Evolutionary conservation across 2,888 invertebrate genomes (phyloP).

Genomic region (Drepana falcataria): DNA sequence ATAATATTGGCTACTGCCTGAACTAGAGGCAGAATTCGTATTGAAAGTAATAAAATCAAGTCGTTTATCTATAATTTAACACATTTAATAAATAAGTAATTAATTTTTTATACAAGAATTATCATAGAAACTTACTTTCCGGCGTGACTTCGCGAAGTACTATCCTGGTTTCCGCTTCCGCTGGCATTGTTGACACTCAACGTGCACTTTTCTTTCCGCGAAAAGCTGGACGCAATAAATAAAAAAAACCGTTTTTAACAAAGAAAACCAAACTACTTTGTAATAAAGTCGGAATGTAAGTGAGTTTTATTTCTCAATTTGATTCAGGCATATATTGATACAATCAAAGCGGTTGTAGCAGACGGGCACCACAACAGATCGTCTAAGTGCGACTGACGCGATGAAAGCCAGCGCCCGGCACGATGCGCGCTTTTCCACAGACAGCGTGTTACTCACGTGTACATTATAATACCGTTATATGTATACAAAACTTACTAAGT

Average conservation of each 20-base stretch:
- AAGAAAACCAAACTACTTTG: background rate
- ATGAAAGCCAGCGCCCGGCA: background rate
- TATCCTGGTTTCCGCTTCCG: slow-evolving; percentile 52
- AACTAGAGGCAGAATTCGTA: no score
- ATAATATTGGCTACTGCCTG: no score
- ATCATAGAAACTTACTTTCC: slow-evolving; percentile 51
- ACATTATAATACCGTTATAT: slow-evolving; percentile 5
- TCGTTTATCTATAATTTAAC: no score
- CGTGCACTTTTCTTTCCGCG: slow-evolving; percentile 9
- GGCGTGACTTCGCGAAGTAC: slow-evolving; percentile 63
- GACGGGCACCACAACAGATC: slow-evolving; percentile 22
- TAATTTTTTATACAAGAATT: slow-evolving; percentile 5
- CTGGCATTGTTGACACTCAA: slow-evolving; percentile 51
- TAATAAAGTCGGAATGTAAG: slow-evolving; percentile 7
- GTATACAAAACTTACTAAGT: background rate
- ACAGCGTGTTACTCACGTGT: background rate
- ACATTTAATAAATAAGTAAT: background rate
- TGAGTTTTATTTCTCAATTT: slow-evolving; percentile 32
- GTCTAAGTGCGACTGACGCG: slow-evolving; percentile 23
- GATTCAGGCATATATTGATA: slow-evolving; percentile 7
- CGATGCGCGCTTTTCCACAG: slow-evolving; percentile 10
- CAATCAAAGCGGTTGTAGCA: slow-evolving; percentile 5
- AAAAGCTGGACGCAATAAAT: slow-evolving; percentile 3
- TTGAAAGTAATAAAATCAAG: no score
- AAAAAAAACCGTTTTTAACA: no score